phyloP scores from a whole-genome alignment of 1,140 invertebrate genomes.

The Paramacrobiotus metropolitanus region DNA sequence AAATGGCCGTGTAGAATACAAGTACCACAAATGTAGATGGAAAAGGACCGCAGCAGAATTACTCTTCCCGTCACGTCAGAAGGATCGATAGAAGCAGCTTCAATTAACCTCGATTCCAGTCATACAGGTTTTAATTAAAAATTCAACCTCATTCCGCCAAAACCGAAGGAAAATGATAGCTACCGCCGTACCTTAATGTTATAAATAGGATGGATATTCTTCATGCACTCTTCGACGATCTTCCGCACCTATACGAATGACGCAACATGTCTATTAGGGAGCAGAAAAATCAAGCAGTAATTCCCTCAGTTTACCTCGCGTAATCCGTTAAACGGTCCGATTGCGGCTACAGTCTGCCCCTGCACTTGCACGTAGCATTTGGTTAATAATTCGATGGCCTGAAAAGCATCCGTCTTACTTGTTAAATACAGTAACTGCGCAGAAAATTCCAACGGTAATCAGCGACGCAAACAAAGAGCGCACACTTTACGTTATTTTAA shows the following conservation, averaged over 20 bases:
- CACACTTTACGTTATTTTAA: no score
- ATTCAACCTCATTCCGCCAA: no score
- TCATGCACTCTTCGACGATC: constrained; percentile 91
- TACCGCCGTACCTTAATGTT: constrained; percentile 59
- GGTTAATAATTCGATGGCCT: constrained; percentile 86
- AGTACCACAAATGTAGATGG: no score
- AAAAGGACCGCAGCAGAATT: no score
- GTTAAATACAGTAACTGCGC: constrained; percentile 3
- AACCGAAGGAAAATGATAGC: no score
- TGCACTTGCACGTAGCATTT: constrained; percentile 92
- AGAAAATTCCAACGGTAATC: no score
- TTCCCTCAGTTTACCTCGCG: constrained; percentile 54
- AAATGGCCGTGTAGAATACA: no score
- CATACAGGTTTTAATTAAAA: no score
- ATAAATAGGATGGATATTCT: constrained; percentile 98
- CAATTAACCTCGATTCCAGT: no score
- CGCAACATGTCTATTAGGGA: constrained; percentile 9
- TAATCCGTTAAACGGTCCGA: constrained; percentile 83
- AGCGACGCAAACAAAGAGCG: no score
- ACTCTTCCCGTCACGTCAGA: no score
- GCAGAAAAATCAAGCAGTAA: constrained; percentile 14
- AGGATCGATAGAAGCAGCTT: no score
- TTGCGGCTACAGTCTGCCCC: constrained; percentile 84
- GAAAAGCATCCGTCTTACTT: constrained; percentile 7
- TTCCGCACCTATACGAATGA: constrained; percentile 37